Evolutionary conservation across 1,140 invertebrate genomes (phyloP).

Genomic region (Drosophila funebris): DNA sequence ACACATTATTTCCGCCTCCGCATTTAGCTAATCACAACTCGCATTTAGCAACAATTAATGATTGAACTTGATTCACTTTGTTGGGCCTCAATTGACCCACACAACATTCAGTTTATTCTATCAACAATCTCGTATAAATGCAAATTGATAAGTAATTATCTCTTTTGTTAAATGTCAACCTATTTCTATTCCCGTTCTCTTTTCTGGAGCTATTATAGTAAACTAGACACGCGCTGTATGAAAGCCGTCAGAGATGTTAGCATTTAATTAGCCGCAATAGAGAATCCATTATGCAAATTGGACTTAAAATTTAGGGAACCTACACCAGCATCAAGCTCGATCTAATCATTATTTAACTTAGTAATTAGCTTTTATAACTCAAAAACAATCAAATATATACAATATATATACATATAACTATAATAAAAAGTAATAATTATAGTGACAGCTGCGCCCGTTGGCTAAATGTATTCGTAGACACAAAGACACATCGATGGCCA

Average conservation of each 20-base stretch:
- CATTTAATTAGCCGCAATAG: conserved; percentile 62
- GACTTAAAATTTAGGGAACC: conserved; percentile 22
- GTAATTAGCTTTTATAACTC: conserved; percentile 71
- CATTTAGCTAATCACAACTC: conserved; percentile 50
- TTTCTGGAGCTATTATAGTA: not conserved
- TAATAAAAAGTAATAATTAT: conserved; percentile 53
- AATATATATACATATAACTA: conserved; percentile 11
- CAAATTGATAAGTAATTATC: not conserved
- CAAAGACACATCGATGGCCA: conserved; percentile 32
- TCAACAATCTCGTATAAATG: not conserved
- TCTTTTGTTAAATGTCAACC: conserved; percentile 12
- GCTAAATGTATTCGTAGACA: conserved; percentile 46
- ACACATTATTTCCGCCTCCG: conserved; percentile 67
- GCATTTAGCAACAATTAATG: conserved; percentile 43
- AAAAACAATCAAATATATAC: conserved; percentile 32
- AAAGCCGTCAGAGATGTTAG: conserved; percentile 51
- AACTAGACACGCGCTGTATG: conserved; percentile 62
- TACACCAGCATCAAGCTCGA: conserved; percentile 39
- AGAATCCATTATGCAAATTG: conserved; percentile 77
- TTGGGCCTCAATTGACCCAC: conserved; percentile 51
- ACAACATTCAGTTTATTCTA: not conserved
- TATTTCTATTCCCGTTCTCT: not conserved
- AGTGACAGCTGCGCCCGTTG: conserved; percentile 28
- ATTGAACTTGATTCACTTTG: conserved; percentile 10
- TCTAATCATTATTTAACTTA: conserved; percentile 80